phyloP scores from a whole-genome alignment of 2,797 vertebrate genomes.

The Anabacerthia variegaticeps region DNA sequence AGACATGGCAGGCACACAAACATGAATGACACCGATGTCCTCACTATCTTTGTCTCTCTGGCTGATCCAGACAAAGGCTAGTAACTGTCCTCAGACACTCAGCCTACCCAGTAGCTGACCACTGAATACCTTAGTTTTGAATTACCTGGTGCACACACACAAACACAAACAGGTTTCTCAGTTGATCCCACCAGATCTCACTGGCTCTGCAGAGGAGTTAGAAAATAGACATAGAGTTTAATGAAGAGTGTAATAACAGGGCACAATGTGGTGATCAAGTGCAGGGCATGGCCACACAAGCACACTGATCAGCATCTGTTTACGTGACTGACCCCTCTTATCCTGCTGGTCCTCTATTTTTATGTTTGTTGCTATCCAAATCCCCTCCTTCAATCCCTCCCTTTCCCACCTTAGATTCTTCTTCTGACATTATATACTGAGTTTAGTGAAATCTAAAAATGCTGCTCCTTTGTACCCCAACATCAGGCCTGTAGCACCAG shows the following conservation, averaged over 20 bases:
- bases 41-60: neutral
- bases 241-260: neutral
- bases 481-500: neutral
- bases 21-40: neutral
- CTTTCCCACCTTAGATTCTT: neutral
- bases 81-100: neutral
- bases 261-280: too few species aligned
- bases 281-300: rapidly evolving
- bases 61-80: neutral
- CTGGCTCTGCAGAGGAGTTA: neutral
- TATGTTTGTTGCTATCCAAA: neutral
- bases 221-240: neutral
- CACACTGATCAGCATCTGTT: rapidly evolving
- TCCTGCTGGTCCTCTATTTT: neutral
- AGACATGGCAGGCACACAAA: rapidly evolving
- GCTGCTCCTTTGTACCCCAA: rapidly evolving
- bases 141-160: too few species aligned
- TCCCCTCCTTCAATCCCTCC: neutral
- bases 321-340: neutral
- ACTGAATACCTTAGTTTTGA: neutral
- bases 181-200: rapidly evolving
- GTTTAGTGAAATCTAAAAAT: neutral
- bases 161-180: neutral
- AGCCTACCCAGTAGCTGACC: neutral
- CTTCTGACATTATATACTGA: neutral